Evolutionary conservation across 2,888 invertebrate species (phyloP).

Genomic region (Linnaemya vulpina): DNA sequence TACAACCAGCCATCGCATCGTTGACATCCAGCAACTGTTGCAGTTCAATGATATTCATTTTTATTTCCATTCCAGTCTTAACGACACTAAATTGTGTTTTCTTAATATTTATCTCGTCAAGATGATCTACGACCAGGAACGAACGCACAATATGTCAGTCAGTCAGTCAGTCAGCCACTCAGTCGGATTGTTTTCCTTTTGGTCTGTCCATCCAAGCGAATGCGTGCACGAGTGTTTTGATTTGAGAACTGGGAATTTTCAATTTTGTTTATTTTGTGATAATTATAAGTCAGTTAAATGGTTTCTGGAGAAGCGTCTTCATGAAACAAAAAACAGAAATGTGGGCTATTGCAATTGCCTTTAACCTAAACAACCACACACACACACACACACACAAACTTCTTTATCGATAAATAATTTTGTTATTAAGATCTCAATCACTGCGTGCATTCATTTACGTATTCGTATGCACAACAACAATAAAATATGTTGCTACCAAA

Average conservation of each 20-base stretch:
- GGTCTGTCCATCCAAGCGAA: not conserved
- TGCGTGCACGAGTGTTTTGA: conserved; percentile 11
- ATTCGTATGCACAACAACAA: not conserved
- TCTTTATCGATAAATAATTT: not conserved
- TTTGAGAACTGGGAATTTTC: conserved; percentile 36
- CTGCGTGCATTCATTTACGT: no score
- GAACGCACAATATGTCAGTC: conserved; percentile 45
- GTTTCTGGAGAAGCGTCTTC: conserved; percentile 26
- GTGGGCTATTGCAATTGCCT: not conserved
- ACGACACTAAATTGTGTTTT: conserved; percentile 67
- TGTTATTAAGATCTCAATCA: no score
- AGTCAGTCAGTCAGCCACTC: no score
- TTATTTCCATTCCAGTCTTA: conserved; percentile 40
- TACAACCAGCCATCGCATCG: conserved; percentile 44
- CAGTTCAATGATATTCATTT: conserved; percentile 45
- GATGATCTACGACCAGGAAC: conserved; percentile 56
- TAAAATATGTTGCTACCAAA: not conserved
- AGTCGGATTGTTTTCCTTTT: conserved; percentile 23
- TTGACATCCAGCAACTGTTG: conserved; percentile 64
- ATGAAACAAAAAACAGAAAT: not conserved
- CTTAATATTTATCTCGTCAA: conserved; percentile 71
- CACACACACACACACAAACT: not conserved
- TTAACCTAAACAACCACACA: not conserved
- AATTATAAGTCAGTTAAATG: conserved; percentile 66
- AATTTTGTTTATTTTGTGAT: conserved; percentile 69